Evolutionary conservation across 2,797 vertebrate species (phyloP), one percentile per base, ranked within the genome.

Genomic region (Premnoplex brunnescens): DNA sequence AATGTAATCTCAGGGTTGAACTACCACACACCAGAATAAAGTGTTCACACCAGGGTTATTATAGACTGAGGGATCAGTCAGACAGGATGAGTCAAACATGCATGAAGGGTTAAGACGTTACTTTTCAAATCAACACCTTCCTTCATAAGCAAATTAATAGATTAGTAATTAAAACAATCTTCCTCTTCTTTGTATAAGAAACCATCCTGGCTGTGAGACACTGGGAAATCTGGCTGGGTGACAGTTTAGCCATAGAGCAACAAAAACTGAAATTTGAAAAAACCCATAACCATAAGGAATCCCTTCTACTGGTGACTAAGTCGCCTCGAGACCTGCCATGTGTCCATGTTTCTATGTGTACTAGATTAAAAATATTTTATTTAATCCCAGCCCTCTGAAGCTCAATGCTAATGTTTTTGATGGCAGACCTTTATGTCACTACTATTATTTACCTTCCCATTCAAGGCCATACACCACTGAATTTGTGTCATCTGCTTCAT

Each of bases 1-100:
- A 95, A 89, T 51, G 30, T 76, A 92, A 73, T 74, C 56, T 91
- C 67, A 68, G 68, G 36, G 52, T 9, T 82, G 75, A 92, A 95
- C 94, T 79, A 93, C 63, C 83, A 92, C 90, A 91, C 51, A 86
- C 18, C 32, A 90, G 83, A 79, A 91, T 32, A 28, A 81, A 91
- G 49, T 60, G 56, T 77, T 93, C 94, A 71, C n/a, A 77, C 13
- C 0, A 12, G 67, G 9, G 90, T 73, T 91, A 66, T 64, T 74
- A 79, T 34, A 44, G 63, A 77, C 34, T 52, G n/a, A 75, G 37
- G n/a, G 28, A 48, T 62, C 37, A 56, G 58, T 66, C 76, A 95
- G 68, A 63, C 7, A 34, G 17, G 66, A 62, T 88, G 89, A 96
- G 39, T 92, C 51, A 92, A 66, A 80, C 64, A 55, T 34, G n/a